A percentile compares a stretch with the other conserved stretches of the same genome.
Conservation (phyloP, 2,888 invertebrate species). For the Syrista parreyssii region DNA sequence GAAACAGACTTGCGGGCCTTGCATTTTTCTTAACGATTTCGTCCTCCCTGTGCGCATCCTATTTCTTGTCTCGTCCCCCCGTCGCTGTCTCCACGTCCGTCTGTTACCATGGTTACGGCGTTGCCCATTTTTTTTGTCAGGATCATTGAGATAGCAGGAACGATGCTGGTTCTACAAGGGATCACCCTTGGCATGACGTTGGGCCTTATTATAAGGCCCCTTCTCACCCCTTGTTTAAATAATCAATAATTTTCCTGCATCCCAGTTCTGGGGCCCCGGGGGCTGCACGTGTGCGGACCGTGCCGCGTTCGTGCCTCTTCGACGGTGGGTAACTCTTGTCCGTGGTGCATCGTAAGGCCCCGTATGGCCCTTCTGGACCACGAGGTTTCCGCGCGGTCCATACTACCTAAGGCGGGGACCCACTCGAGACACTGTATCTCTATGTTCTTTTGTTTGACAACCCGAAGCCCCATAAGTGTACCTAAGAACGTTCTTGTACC, state of each 20-base stretch:
- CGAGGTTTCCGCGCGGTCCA: neutral
- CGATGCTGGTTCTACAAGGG: neutral
- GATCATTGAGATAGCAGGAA: neutral
- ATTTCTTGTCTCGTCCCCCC: neutral
- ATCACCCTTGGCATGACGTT: neutral
- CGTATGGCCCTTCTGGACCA: neutral
- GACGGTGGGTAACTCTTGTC: conserved; percentile 30
- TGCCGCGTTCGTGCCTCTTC: conserved; percentile 47
- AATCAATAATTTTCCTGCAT: conserved; percentile 56
- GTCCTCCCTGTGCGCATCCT: neutral
- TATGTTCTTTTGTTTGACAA: neutral
- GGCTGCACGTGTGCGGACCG: conserved; percentile 55
- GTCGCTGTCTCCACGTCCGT: neutral
- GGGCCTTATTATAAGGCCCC: neutral
- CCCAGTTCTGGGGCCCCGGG: conserved; percentile 33
- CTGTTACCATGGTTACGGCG: neutral
- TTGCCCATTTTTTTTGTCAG: neutral
- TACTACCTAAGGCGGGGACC: conserved; percentile 5
- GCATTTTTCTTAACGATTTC: neutral
- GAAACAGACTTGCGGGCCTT: neutral
- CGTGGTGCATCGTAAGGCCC: neutral
- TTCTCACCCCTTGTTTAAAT: conserved; percentile 45
- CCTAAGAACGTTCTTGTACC: neutral
- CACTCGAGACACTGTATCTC: conserved; percentile 30
- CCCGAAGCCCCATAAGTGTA: neutral